Evolutionary conservation across 2,888 invertebrate genomes (phyloP).

Genomic region (Lasioglossum oenotherae): DNA sequence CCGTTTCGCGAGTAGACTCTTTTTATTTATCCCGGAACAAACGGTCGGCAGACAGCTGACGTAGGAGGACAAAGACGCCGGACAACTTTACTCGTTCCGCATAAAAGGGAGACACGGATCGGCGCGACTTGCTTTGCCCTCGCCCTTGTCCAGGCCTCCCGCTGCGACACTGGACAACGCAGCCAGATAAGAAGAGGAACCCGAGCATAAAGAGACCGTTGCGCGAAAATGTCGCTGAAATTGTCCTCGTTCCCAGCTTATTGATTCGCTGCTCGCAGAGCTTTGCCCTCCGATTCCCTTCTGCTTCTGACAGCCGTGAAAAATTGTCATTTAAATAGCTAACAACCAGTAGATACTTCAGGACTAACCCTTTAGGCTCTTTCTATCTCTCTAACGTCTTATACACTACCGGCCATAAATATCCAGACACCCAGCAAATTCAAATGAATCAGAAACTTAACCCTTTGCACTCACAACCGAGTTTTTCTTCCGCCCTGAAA

Average conservation of each 20-base stretch:
- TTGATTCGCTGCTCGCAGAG: background rate
- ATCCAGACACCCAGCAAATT: background rate
- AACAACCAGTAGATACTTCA: background rate
- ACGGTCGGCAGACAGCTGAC: constrained; percentile 69
- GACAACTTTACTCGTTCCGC: constrained; percentile 63
- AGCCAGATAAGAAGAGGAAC: constrained; percentile 32
- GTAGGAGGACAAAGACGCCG: constrained; percentile 71
- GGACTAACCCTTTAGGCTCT: background rate
- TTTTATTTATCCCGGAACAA: constrained; percentile 68
- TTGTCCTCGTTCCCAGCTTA: constrained; percentile 23
- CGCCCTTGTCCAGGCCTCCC: constrained; percentile 43
- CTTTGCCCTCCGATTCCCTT: background rate
- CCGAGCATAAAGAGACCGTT: constrained; percentile 26
- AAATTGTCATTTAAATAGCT: background rate
- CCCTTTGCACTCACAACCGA: no score
- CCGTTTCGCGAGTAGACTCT: constrained; percentile 64
- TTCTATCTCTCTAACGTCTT: background rate
- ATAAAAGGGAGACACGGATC: constrained; percentile 67
- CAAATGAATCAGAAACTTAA: no score
- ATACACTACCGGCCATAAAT: background rate
- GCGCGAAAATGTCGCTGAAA: constrained; percentile 23
- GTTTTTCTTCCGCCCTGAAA: no score
- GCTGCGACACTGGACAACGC: constrained; percentile 45
- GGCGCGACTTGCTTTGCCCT: constrained; percentile 46
- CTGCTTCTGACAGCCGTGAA: background rate